Evolutionary conservation across 1,140 invertebrate genomes (phyloP), one percentile per base, ranked within the genome.

Genomic region (Hylyphantes graminicola): DNA sequence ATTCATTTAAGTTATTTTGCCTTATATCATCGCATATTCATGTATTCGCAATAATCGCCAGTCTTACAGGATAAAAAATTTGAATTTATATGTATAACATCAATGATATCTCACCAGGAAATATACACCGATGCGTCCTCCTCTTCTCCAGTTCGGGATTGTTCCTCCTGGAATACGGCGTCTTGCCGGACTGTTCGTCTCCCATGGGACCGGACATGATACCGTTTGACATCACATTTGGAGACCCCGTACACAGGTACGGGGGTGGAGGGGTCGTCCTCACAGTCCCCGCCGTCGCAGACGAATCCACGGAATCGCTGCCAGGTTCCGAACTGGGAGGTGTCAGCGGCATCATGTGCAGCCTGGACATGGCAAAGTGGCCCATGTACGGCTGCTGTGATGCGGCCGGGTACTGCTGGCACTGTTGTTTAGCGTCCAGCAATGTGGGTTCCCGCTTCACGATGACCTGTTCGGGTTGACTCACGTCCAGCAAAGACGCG

Each of bases 91-190:
- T 35, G 35, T 35, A n/a, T n/a, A 35, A 35, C 35, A 35, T 35
- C 7, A 0, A 81, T 50, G 15, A 9, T 48, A 35, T 88, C 92
- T 93, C 91, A 97, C 97, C 95, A 88, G 96, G 93, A 90, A 96
- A 98, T 91, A 97, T 94, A 91, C 97, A 98, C 89, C 96, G 96
- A 90, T 98, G 97, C 86, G 98, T 96, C 88, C 97, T 90, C 87
- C 97, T 91, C 90, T 97, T 98, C 89, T 98, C 97, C 85, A 98
- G 90, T 89, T 98, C 97, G 0, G 97, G 97, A 90, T 98, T 98
- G 90, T 98, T 98, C 87, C 96, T 92, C 86, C 97, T 92, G 90
- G 98, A 98, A 91, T 97, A 97, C 88, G 93, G 10, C 13, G 65
- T 13, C 19, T 61, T 67, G 4, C 11, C 13, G 94, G 63, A 90